phyloP scores from a whole-genome alignment of 1,140 invertebrate species.

The Sycobia sp. region DNA sequence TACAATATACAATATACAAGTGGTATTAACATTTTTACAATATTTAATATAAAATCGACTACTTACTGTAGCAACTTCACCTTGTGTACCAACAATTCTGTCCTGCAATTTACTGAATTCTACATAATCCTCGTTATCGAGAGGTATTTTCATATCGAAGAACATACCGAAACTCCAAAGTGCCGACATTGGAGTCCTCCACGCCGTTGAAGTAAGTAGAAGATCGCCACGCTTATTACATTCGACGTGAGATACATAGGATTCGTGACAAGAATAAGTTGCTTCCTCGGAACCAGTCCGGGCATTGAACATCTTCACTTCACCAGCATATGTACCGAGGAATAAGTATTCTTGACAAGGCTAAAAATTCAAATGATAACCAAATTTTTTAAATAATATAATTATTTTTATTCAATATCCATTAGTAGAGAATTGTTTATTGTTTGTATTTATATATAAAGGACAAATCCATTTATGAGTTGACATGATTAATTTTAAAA shows the following conservation, averaged over 20 bases:
- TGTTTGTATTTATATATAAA: too few species aligned
- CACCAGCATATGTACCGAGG: constrained; percentile 85
- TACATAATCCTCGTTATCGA: constrained; percentile 85
- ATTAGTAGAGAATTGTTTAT: too few species aligned
- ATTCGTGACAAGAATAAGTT: constrained; percentile 80
- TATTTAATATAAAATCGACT: constrained; percentile 7
- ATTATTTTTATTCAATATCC: too few species aligned
- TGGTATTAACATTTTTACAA: too few species aligned
- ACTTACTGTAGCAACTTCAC: constrained; percentile 73
- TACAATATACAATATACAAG: too few species aligned
- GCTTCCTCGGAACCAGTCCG: constrained; percentile 79
- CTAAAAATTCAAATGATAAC: constrained; percentile 58
- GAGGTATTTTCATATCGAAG: constrained; percentile 75
- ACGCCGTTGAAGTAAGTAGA: constrained; percentile 84
- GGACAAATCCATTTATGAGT: background rate
- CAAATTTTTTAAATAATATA: too few species aligned
- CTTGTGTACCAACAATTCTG: constrained; percentile 82
- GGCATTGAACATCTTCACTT: constrained; percentile 86
- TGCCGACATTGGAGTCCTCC: constrained; percentile 80
- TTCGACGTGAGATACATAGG: constrained; percentile 81
- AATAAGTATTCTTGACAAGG: constrained; percentile 80
- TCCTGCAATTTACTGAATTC: constrained; percentile 93
- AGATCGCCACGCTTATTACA: constrained; percentile 74
- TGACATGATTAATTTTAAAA: constrained; percentile 20
- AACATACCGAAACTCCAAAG: constrained; percentile 80